phyloP scores from a whole-genome alignment of 2,797 vertebrate genomes.

The Danio aesculapii region DNA sequence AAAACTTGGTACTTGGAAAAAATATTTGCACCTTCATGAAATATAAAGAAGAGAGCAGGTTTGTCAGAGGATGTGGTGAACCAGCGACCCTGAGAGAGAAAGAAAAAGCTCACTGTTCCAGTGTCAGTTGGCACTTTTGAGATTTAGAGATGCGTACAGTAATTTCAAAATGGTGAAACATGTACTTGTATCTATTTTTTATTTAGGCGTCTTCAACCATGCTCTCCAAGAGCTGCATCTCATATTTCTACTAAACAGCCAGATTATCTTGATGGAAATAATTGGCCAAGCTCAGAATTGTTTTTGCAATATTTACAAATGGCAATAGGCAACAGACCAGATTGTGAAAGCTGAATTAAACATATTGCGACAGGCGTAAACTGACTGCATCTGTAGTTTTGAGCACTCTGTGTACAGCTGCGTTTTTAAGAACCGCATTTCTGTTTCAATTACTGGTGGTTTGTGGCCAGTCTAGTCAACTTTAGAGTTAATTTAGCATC shows the following conservation, averaged over 20 bases:
- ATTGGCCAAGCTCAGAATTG: not conserved
- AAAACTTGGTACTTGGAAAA: not conserved
- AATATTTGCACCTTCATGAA: conserved; percentile 4
- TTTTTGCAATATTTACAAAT: conserved; percentile 20
- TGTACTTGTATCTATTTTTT: not conserved
- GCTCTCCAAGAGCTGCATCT: not conserved
- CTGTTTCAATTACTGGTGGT: not conserved
- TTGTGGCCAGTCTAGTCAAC: not conserved
- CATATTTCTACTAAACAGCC: not conserved
- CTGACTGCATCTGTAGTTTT: not conserved
- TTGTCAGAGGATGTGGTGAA: not conserved
- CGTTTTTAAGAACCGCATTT: not conserved
- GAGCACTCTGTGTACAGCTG: not conserved
- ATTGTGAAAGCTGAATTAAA: conserved; percentile 12
- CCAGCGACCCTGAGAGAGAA: not conserved
- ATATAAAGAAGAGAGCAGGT: not conserved
- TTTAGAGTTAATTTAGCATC: not conserved
- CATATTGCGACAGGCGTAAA: not conserved
- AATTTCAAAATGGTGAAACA: not conserved
- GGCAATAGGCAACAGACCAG: not conserved
- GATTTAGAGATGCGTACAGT: not conserved
- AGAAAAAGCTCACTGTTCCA: not conserved
- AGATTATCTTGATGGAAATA: not conserved
- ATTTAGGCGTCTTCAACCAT: not conserved
- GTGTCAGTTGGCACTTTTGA: not conserved